Percentiles rank a stretch among this genome's conserved stretches.
Conservation (phyloP, 1,140 invertebrate genomes). For the Platorchestia sp. region DNA sequence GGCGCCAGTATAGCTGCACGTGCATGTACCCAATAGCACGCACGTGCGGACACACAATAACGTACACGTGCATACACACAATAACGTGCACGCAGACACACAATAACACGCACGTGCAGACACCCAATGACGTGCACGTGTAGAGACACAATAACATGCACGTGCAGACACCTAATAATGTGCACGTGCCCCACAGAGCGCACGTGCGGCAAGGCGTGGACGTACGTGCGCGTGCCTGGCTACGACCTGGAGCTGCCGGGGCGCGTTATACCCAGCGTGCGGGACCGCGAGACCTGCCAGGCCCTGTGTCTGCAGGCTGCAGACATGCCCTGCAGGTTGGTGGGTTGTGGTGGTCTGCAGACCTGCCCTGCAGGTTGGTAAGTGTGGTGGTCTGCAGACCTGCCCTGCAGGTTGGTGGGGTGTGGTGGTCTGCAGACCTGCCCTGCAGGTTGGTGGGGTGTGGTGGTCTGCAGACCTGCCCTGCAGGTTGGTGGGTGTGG, state of each 20-base stretch:
- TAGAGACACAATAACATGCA: not conserved
- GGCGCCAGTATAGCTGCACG: too few relatives aligned
- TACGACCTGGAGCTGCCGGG: slow-evolving; percentile 72
- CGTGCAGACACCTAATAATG: not conserved
- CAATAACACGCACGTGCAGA: too few relatives aligned
- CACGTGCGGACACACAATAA: too few relatives aligned
- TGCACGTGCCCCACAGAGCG: slow-evolving; percentile 61
- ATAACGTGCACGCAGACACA: too few relatives aligned
- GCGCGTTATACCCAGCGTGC: slow-evolving; percentile 71
- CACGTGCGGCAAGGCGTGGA: slow-evolving; percentile 73
- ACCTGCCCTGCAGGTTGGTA: slow-evolving; percentile 72
- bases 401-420: slow-evolving; percentile 72
- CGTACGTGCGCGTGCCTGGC: slow-evolving; percentile 73
- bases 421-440: slow-evolving; percentile 70
- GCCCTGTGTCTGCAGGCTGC: slow-evolving; percentile 72
- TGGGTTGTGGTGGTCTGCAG: slow-evolving; percentile 71
- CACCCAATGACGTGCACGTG: too few relatives aligned
- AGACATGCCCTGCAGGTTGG: slow-evolving; percentile 71
- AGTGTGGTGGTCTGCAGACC: slow-evolving; percentile 70
- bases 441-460: slow-evolving; percentile 70
- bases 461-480: too few relatives aligned
- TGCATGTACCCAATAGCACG: too few relatives aligned
- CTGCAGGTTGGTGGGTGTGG: too few relatives aligned
- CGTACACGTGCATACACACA: too few relatives aligned
- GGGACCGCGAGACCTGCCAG: slow-evolving; percentile 71